Evolutionary conservation across 2,797 vertebrate species (phyloP).

Genomic region (Neopelma chrysocephalum): DNA sequence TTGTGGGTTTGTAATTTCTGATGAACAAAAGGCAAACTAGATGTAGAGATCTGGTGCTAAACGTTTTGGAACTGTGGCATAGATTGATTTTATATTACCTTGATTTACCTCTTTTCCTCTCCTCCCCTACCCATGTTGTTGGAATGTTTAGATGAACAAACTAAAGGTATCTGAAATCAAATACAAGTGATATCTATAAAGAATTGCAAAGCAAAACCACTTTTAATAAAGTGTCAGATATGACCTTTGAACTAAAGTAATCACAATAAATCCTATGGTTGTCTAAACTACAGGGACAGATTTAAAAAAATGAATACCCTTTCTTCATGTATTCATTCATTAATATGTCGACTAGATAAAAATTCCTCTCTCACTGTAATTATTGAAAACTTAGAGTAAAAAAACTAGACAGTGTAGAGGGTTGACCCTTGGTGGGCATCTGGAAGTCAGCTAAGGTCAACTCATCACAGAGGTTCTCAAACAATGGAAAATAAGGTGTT

Average conservation of each 20-base stretch:
- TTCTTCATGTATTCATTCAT: not conserved
- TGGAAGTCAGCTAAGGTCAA: not conserved
- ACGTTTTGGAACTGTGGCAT: not conserved
- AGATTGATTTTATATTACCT: not conserved
- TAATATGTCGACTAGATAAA: not conserved
- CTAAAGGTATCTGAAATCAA: not conserved
- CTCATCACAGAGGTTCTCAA: not conserved
- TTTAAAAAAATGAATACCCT: not conserved
- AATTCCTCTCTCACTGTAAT: not conserved
- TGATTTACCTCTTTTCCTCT: not conserved
- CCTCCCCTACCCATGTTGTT: not conserved
- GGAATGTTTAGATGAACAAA: not conserved
- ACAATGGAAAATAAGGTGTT: not conserved
- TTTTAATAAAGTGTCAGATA: not conserved
- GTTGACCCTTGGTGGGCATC: not conserved
- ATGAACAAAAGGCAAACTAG: not conserved
- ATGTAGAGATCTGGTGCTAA: not conserved
- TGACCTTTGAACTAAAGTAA: not conserved
- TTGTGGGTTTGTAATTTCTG: not conserved
- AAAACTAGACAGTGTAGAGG: not conserved
- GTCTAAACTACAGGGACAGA: not conserved
- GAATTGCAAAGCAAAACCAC: not conserved
- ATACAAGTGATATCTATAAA: not conserved
- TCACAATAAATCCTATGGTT: not conserved
- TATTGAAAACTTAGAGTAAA: not conserved